phyloP scores from a whole-genome alignment of 2,888 invertebrate genomes.

The Tetanocera ferruginea region DNA sequence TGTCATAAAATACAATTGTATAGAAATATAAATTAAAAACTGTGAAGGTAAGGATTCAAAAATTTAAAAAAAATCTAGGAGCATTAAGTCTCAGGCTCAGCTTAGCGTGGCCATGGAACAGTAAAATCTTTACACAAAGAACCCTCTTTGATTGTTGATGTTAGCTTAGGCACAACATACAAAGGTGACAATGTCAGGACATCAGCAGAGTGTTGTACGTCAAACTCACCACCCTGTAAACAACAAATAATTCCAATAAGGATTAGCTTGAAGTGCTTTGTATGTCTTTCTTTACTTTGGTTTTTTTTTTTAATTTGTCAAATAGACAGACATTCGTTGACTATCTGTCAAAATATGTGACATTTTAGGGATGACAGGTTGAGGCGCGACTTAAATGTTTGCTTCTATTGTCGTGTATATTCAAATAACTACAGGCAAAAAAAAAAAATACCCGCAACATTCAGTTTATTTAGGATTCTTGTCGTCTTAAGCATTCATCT shows the following conservation, averaged over 20 bases:
- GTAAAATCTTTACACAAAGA: background rate
- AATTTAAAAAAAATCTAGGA: background rate
- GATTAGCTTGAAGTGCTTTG: background rate
- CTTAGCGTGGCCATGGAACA: background rate
- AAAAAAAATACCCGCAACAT: background rate
- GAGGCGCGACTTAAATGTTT: background rate
- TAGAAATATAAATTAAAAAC: slow-evolving; percentile 6
- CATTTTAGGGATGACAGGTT: background rate
- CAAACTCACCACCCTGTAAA: background rate
- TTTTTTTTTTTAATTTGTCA: background rate
- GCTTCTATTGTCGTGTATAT: background rate
- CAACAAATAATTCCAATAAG: slow-evolving; percentile 17
- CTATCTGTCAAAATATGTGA: slow-evolving; percentile 7
- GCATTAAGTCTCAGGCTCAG: slow-evolving; percentile 5
- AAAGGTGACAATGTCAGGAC: background rate
- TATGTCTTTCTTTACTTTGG: background rate
- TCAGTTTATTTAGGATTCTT: background rate
- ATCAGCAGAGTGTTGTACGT: background rate
- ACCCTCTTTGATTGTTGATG: background rate
- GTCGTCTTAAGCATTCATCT: background rate
- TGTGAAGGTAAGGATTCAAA: background rate
- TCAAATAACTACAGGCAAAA: too few species aligned
- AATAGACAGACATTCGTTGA: slow-evolving; percentile 25
- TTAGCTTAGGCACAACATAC: background rate
- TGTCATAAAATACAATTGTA: background rate